Evolutionary conservation across 2,888 invertebrate genomes (phyloP).

Genomic region (Scaptomyza cyrtandrae): DNA sequence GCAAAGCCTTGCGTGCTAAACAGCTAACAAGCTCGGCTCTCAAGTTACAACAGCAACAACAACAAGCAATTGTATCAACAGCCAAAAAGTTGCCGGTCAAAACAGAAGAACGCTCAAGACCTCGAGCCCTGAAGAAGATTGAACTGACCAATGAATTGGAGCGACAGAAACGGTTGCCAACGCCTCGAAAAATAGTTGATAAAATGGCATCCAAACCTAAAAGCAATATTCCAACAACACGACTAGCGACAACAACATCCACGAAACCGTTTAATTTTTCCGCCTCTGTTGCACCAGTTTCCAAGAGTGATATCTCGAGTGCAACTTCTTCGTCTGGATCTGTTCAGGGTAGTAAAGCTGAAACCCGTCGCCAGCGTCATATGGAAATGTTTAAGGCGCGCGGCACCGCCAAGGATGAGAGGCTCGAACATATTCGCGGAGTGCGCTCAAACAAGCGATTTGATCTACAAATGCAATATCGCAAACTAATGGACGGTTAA

Average conservation of each 20-base stretch:
- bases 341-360: constrained; percentile 55
- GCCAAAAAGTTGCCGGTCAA: constrained; percentile 19
- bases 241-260: neutral
- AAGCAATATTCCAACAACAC: neutral
- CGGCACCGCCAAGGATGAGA: constrained; percentile 27
- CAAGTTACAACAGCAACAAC: constrained; percentile 41
- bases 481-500: constrained; percentile 83
- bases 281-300: constrained; percentile 24
- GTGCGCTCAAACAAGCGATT: constrained; percentile 90
- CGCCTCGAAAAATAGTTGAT: constrained; percentile 19
- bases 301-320: constrained; percentile 31
- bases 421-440: constrained; percentile 85
- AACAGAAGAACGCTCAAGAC: constrained; percentile 22
- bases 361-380: constrained; percentile 75
- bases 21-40: constrained; percentile 68
- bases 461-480: constrained; percentile 89
- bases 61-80: constrained; percentile 22
- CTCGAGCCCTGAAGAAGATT: constrained; percentile 60
- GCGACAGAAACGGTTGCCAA: constrained; percentile 14
- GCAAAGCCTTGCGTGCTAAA: constrained; percentile 84
- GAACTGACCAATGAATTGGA: constrained; percentile 33
- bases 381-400: constrained; percentile 81
- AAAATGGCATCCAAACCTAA: constrained; percentile 2
- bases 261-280: constrained; percentile 60
- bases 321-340: neutral